Evolutionary conservation across 2,888 invertebrate genomes (phyloP).

Genomic region (Diarsia rubi): DNA sequence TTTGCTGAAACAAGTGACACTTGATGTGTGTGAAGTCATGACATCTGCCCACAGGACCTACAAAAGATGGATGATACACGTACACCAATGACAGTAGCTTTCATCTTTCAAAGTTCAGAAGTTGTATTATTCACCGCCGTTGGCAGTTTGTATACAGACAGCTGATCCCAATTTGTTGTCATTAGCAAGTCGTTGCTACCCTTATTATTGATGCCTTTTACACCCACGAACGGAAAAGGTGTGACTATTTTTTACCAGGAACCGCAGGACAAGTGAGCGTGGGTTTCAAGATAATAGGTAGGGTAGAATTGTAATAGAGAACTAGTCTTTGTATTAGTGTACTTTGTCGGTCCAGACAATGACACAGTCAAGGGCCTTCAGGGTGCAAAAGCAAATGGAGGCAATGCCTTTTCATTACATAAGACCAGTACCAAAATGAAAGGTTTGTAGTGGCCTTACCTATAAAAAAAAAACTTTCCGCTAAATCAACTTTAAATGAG

Average conservation of each 20-base stretch:
- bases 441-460: neutral
- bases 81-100: constrained; percentile 1
- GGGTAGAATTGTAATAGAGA: neutral
- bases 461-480: neutral
- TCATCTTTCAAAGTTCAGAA: constrained; percentile 14
- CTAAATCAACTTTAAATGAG: constrained; percentile 5
- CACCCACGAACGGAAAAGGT: constrained; percentile 10
- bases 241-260: constrained; percentile 8
- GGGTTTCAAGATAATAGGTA: neutral
- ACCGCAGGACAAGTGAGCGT: neutral
- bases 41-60: neutral
- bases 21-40: neutral
- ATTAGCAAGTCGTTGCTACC: constrained; percentile 12
- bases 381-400: neutral
- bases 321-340: neutral
- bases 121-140: neutral
- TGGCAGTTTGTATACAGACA: constrained; percentile 3
- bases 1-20: neutral
- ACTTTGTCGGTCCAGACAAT: neutral
- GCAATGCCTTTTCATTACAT: neutral
- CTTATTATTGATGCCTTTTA: constrained; percentile 21
- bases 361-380: neutral
- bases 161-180: constrained; percentile 9
- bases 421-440: neutral
- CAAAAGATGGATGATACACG: neutral